These are phyloP conservation scores for Cyprinodon diabolis DNA, from an alignment of 2,797 vertebrate species.

Conservation along the genomic window DNA sequence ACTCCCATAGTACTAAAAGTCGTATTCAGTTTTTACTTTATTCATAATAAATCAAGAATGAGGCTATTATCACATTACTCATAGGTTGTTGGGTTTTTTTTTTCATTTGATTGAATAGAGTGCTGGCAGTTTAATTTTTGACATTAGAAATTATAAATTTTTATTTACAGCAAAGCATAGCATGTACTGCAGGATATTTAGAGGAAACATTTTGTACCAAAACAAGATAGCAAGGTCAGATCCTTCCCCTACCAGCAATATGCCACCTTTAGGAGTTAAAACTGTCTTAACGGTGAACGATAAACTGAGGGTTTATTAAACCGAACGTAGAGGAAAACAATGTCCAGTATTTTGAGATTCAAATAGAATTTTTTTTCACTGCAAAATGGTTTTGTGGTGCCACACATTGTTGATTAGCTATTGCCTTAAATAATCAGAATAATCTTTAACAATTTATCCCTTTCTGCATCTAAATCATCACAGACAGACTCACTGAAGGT, in stretches of 20 bases:
- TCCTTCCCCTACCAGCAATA: not conserved
- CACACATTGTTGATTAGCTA: conserved; percentile 1
- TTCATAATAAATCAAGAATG: no score
- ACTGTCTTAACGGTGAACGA: not conserved
- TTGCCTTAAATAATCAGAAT: not conserved
- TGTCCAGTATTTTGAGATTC: not conserved
- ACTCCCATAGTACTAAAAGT: no score
- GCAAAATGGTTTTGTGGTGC: not conserved
- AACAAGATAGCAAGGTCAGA: not conserved
- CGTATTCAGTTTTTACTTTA: no score
- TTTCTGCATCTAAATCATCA: conserved; percentile 5
- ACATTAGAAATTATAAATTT: not conserved
- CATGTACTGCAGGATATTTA: not conserved
- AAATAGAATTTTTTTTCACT: no score
- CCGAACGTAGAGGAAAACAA: not conserved
- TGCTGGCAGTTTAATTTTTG: not conserved
- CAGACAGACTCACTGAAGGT: conserved; percentile 4
- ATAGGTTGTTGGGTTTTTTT: no score
- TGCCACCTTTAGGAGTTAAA: not conserved
- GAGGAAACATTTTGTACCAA: not conserved
- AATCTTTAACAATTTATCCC: not conserved
- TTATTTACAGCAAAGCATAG: not conserved
- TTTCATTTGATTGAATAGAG: not conserved
- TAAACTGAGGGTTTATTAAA: not conserved
- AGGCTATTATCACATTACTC: not conserved